A percentile compares a stretch with the other conserved stretches of the same genome.
Conservation (phyloP, 1,140 invertebrate genomes). For the Ditylenchus dipsaci region DNA sequence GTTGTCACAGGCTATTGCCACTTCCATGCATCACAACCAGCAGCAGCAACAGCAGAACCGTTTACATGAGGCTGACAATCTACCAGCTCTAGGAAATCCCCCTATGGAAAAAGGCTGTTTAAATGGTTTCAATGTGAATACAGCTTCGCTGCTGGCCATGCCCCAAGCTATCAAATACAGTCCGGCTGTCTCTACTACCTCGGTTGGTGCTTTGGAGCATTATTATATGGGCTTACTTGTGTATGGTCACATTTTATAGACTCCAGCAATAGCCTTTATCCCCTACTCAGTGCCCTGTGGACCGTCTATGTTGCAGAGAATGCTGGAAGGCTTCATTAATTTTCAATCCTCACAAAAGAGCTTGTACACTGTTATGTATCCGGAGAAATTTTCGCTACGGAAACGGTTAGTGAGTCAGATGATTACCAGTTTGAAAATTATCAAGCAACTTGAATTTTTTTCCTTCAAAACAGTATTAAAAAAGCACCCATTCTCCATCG, state of each 20-base stretch:
- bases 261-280: constrained; percentile 27
- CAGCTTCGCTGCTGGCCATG: neutral
- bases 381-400: constrained; percentile 43
- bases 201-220: no score
- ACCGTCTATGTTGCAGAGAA: constrained; percentile 31
- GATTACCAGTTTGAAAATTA: no score
- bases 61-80: neutral
- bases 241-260: neutral
- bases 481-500: no score
- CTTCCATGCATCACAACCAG: neutral
- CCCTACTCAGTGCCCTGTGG: constrained; percentile 24
- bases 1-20: neutral
- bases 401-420: constrained; percentile 13
- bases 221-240: neutral
- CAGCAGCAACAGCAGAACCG: neutral
- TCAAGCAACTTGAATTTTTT: no score
- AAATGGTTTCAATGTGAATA: neutral
- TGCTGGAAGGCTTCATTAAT: constrained; percentile 40
- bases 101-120: neutral
- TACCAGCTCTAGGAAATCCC: neutral
- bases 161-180: neutral
- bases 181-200: neutral
- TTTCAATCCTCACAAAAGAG: constrained; percentile 47
- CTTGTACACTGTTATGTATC: constrained; percentile 47
- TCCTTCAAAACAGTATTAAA: no score